Evolutionary conservation across 2,113 vertebrate genomes (phyloP), one percentile per base, ranked within the genome.

Genomic region (Tupaia tana): DNA sequence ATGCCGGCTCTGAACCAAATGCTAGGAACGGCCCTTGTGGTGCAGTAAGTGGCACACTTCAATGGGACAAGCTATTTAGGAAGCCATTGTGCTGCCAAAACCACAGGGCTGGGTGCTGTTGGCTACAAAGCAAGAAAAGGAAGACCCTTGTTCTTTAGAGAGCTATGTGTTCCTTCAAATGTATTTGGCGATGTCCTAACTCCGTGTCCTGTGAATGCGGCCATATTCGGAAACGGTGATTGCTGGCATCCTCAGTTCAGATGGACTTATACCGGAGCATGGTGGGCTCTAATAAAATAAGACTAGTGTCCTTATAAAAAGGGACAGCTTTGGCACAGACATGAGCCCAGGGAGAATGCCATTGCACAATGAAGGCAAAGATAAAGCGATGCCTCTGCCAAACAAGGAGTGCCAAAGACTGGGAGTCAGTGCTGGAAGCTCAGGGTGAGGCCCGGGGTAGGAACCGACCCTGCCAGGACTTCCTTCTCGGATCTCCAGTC

Each of bases 41-140:
- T 27, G 0, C 8, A 2, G 11, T 27, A 8, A 86, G 27, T 16
- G 22, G 2, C 18, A 19, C 10, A 29, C 15, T 85, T 61, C 31
- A 34, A 10, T 54, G 20, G 7, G 69, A 58, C 2, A 14, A 9
- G 9, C 3, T 54, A 12, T n/a, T 25, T 18, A 58, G n/a, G 43
- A 34, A 73, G 20, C 70, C 24, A 8, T 7, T 54, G 1, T 6
- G 77, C 7, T 1, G 43, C 2, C 34, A 64, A 9, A 52, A 43
- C 1, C 22, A 9, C 59, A 0, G 6, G 29, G 0, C 0, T 11
- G 20, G n/a, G 9, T 4, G 2, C 9, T 14, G 0, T 1, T 5
- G n/a, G 11, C 15, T 58, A 13, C 34, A 34, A 24, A 63, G 25
- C 20, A 4, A 69, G 7, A 27, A 24, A 18, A 18, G 3, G 9